These are phyloP conservation scores for Trichogramma pretiosum DNA, from an alignment of 1,140 invertebrate species.

Conservation along the genomic window DNA sequence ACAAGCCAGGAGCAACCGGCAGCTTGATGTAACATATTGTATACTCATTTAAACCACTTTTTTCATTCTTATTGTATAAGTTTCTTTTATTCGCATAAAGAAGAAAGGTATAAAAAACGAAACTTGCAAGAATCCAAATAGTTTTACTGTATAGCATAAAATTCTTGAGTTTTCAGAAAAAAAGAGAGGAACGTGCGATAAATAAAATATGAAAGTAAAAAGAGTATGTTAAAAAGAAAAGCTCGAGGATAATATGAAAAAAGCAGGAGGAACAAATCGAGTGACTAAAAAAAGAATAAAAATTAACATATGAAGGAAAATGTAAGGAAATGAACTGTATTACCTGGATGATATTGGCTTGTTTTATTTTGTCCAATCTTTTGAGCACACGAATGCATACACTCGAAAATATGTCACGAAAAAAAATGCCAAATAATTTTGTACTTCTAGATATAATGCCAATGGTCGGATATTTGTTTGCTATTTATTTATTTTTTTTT, in stretches of 20 bases:
- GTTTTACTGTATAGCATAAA: too few relatives aligned
- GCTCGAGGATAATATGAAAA: neutral
- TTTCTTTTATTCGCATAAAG: too few relatives aligned
- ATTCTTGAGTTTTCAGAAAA: neutral
- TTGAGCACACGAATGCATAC: too few relatives aligned
- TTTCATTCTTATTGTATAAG: too few relatives aligned
- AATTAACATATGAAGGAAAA: conserved; percentile 1
- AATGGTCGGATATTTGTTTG: too few relatives aligned
- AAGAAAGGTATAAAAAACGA: too few relatives aligned
- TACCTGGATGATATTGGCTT: conserved; percentile 22
- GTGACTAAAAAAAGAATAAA: neutral
- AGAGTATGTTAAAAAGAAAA: neutral
- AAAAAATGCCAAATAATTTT: conserved; percentile 21
- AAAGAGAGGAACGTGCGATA: neutral
- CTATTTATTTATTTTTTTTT: too few relatives aligned
- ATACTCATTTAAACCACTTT: too few relatives aligned
- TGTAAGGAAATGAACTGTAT: conserved; percentile 26
- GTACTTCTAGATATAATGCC: conserved; percentile 25
- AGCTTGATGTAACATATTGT: too few relatives aligned
- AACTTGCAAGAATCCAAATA: too few relatives aligned
- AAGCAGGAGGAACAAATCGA: neutral
- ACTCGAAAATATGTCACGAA: conserved; percentile 16
- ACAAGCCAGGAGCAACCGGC: too few relatives aligned
- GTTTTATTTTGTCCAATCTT: too few relatives aligned
- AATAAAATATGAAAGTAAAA: neutral